Evolutionary conservation across 2,888 invertebrate genomes (phyloP).

Genomic region (Ochropleura leucogaster): DNA sequence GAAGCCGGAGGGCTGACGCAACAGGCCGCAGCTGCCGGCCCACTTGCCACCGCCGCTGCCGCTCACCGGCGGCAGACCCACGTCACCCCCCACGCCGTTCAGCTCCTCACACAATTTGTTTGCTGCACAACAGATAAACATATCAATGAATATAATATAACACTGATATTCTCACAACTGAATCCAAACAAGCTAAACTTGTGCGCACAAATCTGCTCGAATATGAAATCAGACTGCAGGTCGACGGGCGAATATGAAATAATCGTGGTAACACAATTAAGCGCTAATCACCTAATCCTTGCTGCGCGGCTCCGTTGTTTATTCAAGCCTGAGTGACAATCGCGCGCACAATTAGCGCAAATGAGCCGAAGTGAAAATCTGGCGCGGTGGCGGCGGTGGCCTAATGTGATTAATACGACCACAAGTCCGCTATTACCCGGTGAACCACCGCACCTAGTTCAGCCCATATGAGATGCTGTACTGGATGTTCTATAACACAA

Average conservation of each 20-base stretch:
- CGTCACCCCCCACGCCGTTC: constrained; percentile 84
- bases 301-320: constrained; percentile 89
- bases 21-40: constrained; percentile 92
- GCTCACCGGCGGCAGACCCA: constrained; percentile 80
- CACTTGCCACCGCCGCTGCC: constrained; percentile 88
- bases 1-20: constrained; percentile 91
- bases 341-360: constrained; percentile 90
- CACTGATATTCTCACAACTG: constrained; percentile 57
- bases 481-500: constrained; percentile 31
- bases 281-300: constrained; percentile 90
- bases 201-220: constrained; percentile 84
- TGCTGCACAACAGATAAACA: constrained; percentile 75
- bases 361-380: constrained; percentile 91
- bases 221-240: constrained; percentile 87
- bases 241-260: constrained; percentile 86
- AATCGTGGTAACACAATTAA: constrained; percentile 90
- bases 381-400: constrained; percentile 78
- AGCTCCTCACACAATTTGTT: constrained; percentile 87
- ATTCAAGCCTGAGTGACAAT: constrained; percentile 91
- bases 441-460: constrained; percentile 57
- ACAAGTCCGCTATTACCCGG: constrained; percentile 83
- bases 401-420: constrained; percentile 88
- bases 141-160: constrained; percentile 46
- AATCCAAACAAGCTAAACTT: constrained; percentile 76
- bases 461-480: constrained; percentile 45